These are phyloP conservation scores for Morphnarchus princeps DNA, from an alignment of 2,113 vertebrate genomes.

Conservation along the genomic window DNA sequence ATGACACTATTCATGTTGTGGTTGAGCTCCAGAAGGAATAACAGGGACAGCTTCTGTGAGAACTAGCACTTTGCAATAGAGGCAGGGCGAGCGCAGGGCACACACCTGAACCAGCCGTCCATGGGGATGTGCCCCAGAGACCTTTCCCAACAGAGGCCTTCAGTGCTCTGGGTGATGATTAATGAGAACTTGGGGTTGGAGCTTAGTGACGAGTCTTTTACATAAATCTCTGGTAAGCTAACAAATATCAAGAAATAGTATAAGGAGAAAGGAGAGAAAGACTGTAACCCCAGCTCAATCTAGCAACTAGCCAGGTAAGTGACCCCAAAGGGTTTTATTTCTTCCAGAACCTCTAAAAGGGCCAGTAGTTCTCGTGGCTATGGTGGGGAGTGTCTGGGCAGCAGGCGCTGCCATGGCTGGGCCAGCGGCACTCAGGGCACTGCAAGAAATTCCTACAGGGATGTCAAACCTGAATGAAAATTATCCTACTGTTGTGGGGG, in stretches of 20 bases:
- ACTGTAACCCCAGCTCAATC: neutral
- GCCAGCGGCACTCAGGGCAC: neutral
- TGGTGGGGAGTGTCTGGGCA: neutral
- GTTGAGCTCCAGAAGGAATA: neutral
- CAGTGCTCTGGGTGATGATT: neutral
- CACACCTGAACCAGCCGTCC: neutral
- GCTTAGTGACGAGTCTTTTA: neutral
- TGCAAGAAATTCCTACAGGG: neutral
- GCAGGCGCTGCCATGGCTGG: accelerated
- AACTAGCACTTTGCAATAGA: neutral
- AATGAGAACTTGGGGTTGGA: neutral
- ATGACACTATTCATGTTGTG: accelerated
- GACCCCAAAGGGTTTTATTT: neutral
- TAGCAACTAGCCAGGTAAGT: neutral
- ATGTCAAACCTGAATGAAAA: neutral
- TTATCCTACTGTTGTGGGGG: neutral
- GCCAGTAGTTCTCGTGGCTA: neutral
- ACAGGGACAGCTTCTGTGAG: neutral
- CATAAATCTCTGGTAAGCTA: neutral
- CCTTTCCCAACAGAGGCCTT: neutral
- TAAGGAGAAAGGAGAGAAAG: neutral
- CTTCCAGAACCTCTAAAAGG: neutral
- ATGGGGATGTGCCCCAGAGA: neutral
- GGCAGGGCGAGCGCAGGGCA: neutral
- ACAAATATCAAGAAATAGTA: neutral